Base-by-base conservation (phyloP, 1,140 invertebrate species). In the Oedothorax gibbosus region DNA sequence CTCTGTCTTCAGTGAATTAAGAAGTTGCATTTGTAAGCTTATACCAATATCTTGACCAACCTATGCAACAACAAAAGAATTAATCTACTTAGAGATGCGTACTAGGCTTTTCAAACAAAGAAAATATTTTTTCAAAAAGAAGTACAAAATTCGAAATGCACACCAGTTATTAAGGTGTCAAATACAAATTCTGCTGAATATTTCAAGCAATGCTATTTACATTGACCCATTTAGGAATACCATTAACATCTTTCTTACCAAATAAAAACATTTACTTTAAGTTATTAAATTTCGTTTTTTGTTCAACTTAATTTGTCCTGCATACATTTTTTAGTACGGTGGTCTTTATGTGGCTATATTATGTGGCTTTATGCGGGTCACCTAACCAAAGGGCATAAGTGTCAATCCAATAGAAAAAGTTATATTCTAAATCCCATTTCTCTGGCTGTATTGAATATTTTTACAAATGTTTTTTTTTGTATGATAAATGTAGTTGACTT, bases 31-130 rank as follows among this genome's bases (percentile, higher is more conserved):
- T 49, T 75, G 72, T 11, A 75, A 18, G 3, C n/a, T 60, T 49
- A 9, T 75, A 21, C 72, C 72, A 20, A 57, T 57, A 57, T 56
- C 72, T 60, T 75, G 72, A 21, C 72, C 72, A 3, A 75, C 56
- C 72, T 75, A 15, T 15, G 15, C 21, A 56, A 73, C 18, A 56
- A 73, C 15, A 56, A 56, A 56, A 35, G 35, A 15, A 49, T 71
- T 10, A 12, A 71, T 11, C 14, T 9, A 51, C 50, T 0, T 71
- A 15, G 4, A n/a, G 10, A 21, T 53, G 9, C 8, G 3, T 51
- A 71, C 50, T n/a, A 54, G 0, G 7, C 35, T n/a, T 71, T 51
- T 71, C 7, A 11, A 72, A n/a, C 7, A 50, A 72, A 18, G 14
- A 18, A 5, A 18, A 50, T 12, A 49, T 15, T 71, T 50, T 12